Conservation (phyloP, 2,797 vertebrate genomes). For the Anolis apletophallus region DNA sequence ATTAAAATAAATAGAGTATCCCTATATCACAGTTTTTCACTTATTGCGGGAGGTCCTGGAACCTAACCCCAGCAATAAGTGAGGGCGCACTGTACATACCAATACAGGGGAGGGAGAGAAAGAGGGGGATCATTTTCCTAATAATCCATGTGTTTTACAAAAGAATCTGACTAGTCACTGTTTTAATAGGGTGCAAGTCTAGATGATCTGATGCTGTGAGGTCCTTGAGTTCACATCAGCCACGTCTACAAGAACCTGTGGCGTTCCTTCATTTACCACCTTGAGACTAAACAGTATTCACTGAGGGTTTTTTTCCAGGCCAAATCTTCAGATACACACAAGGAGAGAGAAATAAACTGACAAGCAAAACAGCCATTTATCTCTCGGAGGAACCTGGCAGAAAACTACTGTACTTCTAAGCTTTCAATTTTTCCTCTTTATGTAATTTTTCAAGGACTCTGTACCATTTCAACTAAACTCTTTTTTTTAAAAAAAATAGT, state of each 20-base stretch:
- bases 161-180: neutral
- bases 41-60: too few species aligned
- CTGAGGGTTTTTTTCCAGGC: fast-evolving
- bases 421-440: neutral
- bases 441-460: neutral
- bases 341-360: constrained; percentile 17
- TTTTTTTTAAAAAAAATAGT: too few species aligned
- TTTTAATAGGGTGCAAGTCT: neutral
- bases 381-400: constrained; percentile 3
- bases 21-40: too few species aligned
- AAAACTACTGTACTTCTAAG: neutral
- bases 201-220: neutral
- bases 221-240: neutral
- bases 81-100: too few species aligned
- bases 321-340: neutral
- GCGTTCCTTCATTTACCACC: constrained; percentile 29
- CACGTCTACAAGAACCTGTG: neutral
- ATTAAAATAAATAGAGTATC: too few species aligned
- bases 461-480: neutral
- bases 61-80: too few species aligned
- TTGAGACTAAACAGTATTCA: constrained; percentile 56
- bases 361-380: neutral
- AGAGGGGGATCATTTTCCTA: neutral
- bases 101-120: neutral
- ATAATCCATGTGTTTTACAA: neutral